Percentiles rank a stretch among this genome's conserved stretches.
Conservation (phyloP, 2,797 vertebrate genomes). For the Phoebastria nigripes region DNA sequence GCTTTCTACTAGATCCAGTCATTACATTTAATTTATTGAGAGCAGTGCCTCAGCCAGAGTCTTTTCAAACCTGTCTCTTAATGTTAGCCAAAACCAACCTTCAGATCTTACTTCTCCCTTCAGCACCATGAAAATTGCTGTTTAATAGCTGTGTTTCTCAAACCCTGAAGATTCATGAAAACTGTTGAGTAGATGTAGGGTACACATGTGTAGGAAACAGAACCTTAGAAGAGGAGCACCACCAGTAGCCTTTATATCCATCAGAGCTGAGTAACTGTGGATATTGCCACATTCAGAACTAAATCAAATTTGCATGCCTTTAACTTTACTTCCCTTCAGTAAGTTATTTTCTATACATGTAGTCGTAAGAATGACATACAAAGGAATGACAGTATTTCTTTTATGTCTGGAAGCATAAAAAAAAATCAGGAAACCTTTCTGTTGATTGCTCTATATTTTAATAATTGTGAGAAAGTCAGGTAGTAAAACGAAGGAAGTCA, state of each 20-base stretch:
- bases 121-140: neutral
- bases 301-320: neutral
- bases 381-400: neutral
- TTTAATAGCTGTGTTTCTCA: neutral
- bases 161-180: neutral
- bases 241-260: neutral
- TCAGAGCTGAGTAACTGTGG: neutral
- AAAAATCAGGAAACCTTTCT: neutral
- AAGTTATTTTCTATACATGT: neutral
- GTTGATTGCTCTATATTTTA: neutral
- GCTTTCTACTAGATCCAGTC: neutral
- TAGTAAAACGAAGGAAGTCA: neutral
- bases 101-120: neutral
- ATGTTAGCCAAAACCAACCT: neutral
- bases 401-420: neutral
- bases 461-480: neutral
- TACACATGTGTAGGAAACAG: neutral
- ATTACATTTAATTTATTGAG: neutral
- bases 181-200: neutral
- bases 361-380: fast-evolving
- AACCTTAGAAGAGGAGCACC: neutral
- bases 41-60: neutral
- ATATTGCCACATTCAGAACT: neutral
- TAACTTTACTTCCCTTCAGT: neutral
- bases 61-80: neutral